Evolutionary conservation across 1,140 invertebrate species (phyloP).

Genomic region (Venturia canescens): DNA sequence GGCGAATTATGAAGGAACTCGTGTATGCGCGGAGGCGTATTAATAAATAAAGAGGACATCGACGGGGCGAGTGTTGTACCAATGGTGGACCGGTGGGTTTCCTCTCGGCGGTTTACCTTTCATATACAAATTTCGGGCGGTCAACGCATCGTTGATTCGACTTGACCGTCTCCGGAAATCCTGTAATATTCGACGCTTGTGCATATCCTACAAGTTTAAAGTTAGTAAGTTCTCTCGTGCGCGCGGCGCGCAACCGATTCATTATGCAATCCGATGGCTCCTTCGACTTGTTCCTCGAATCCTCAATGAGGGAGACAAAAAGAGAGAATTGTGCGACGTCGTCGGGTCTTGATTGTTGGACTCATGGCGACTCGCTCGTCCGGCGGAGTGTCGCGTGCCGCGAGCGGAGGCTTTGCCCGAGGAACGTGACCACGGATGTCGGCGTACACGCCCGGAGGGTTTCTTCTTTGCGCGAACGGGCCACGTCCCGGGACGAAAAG

Average conservation of each 20-base stretch:
- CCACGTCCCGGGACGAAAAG: slow-evolving; percentile 40
- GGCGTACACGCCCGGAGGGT: slow-evolving; percentile 42
- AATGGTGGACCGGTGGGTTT: slow-evolving; percentile 11
- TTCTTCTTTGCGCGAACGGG: slow-evolving; percentile 45
- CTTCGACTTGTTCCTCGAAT: slow-evolving; percentile 68
- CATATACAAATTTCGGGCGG: slow-evolving; percentile 60
- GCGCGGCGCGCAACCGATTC: slow-evolving; percentile 65
- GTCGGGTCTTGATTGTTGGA: not conserved
- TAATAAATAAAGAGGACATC: not conserved
- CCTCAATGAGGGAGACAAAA: slow-evolving; percentile 65
- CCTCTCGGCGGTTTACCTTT: slow-evolving; percentile 59
- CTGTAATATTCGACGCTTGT: slow-evolving; percentile 68
- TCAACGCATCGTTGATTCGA: slow-evolving; percentile 55
- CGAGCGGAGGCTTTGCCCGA: slow-evolving; percentile 16
- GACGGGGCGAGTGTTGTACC: not conserved
- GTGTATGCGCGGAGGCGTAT: not conserved
- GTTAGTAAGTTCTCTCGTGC: slow-evolving; percentile 56
- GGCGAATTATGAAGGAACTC: not conserved
- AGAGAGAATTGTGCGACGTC: not conserved
- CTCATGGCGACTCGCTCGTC: slow-evolving; percentile 50
- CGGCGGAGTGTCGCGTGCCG: slow-evolving; percentile 72
- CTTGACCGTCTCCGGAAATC: slow-evolving; percentile 70
- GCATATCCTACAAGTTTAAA: slow-evolving; percentile 23
- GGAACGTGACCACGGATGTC: not conserved
- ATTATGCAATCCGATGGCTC: slow-evolving; percentile 68